A percentile compares a stretch with the other conserved stretches of the same genome.
Evolutionary conservation across 2,888 invertebrate genomes (phyloP).

Genomic region (Tetranychus truncatus): DNA sequence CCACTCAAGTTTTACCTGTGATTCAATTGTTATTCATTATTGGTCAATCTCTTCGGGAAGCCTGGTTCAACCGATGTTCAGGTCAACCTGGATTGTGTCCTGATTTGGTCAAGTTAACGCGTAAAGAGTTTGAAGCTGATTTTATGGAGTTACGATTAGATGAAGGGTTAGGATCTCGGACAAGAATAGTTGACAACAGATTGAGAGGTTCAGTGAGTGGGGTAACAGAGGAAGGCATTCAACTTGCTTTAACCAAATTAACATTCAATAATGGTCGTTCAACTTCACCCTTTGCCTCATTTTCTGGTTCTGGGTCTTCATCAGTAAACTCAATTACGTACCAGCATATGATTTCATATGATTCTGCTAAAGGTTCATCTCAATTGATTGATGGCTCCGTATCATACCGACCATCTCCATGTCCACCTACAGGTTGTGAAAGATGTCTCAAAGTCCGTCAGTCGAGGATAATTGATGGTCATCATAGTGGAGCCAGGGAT

Average conservation of each 20-base stretch:
- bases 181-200: slow-evolving; percentile 18
- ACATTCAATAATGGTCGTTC: slow-evolving; percentile 1
- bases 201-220: slow-evolving; percentile 27
- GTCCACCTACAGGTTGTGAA: slow-evolving; percentile 8
- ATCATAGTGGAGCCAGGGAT: background rate
- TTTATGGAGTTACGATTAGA: slow-evolving; percentile 23
- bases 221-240: slow-evolving; percentile 18
- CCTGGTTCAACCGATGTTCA: slow-evolving; percentile 29
- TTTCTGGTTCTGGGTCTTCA: background rate
- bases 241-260: slow-evolving; percentile 11
- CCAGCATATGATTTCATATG: slow-evolving; percentile 1
- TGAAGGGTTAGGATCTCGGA: background rate
- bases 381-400: slow-evolving; percentile 1
- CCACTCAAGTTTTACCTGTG: slow-evolving; percentile 25
- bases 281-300: background rate
- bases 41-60: slow-evolving; percentile 29
- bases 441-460: slow-evolving; percentile 8
- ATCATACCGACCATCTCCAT: background rate
- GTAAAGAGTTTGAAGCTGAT: slow-evolving; percentile 27
- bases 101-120: slow-evolving; percentile 26
- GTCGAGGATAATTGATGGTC: slow-evolving; percentile 1
- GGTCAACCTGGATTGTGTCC: slow-evolving; percentile 27
- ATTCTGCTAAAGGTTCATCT: background rate
- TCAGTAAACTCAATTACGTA: background rate
- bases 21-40: slow-evolving; percentile 29